Evolutionary conservation across 2,888 invertebrate species (phyloP).

Genomic region (Therioaphis trifolii): DNA sequence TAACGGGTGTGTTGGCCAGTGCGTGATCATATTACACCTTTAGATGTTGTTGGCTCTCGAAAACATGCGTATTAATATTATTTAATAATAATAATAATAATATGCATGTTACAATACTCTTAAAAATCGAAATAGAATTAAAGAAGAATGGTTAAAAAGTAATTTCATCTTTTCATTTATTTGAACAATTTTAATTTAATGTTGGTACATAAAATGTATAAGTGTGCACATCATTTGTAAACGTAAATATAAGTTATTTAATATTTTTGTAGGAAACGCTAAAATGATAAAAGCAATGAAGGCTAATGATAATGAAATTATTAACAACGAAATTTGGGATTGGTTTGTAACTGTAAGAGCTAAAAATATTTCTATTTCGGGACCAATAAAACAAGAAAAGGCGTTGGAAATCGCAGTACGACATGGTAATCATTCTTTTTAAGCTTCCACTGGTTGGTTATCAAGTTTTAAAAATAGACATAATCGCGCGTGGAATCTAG

Average conservation of each 20-base stretch:
- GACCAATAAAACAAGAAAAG: conserved; percentile 20
- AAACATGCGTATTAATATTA: too few relatives aligned
- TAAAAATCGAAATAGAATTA: not conserved
- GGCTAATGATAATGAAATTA: not conserved
- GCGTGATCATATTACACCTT: too few relatives aligned
- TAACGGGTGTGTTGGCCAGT: too few relatives aligned
- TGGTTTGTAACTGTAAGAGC: too few relatives aligned
- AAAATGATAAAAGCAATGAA: not conserved
- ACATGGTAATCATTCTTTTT: conserved; percentile 1
- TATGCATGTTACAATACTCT: too few relatives aligned
- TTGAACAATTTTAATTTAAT: not conserved
- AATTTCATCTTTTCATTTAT: not conserved
- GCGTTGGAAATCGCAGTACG: not conserved
- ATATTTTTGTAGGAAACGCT: not conserved
- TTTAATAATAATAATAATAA: too few relatives aligned
- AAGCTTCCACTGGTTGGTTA: conserved; percentile 41
- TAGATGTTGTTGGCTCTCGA: too few relatives aligned
- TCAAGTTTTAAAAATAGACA: conserved; percentile 25
- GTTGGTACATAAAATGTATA: not conserved
- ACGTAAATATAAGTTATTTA: too few relatives aligned
- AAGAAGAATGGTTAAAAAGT: not conserved
- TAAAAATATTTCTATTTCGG: conserved; percentile 19
- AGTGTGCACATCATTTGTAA: too few relatives aligned
- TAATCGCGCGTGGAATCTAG: not conserved
- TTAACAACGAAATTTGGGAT: too few relatives aligned